Evolutionary conservation across 2,888 invertebrate genomes (phyloP), one percentile per base, ranked within the genome.

Genomic region (Odontocerum albicorne): DNA sequence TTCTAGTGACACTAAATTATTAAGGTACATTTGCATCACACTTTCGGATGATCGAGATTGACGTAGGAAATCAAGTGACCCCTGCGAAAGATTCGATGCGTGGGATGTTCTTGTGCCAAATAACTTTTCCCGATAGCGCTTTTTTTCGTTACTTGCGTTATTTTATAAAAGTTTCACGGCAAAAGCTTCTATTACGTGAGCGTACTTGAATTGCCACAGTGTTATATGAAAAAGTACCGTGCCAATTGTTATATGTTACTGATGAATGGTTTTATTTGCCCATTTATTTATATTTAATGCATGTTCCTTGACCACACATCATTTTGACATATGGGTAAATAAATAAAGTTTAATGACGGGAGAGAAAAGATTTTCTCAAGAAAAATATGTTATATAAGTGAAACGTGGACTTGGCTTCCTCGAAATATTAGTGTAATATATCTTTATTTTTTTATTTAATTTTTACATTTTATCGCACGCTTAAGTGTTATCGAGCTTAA

Each of bases 91-190:
- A 51, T 50, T 43, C 12, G 35, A 16, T 27, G 52, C 53, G 59
- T 59, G 56, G 59, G 59, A 38, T 22, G 33, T 17, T 50, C 31
- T 45, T 31, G 56, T 59, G 59, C 59, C 59, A 59, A 56, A 59
- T 59, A 52, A 49, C 59, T 52, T 46, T 53, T 55, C 52, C 52
- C 59, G 59, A 59, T 59, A 51, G 53, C 45, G 56, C 31, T 49
- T 59, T 59, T 57, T 59, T 59, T 59, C 59, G 45, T 36, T 32
- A 38, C 51, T 38, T 44, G 40, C 52, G 47, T 53, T 52, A 59
- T 59, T 59, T 59, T 49, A 54, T 59, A 59, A 43, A 51, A 53
- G 56, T 54, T 47, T 51, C 31, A 22, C 40, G 32, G 47, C 38
- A 36, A 46, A 54, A 54, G 59, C 51, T 47, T 22, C 40, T 45